Evolutionary conservation across 2,113 vertebrate genomes (phyloP).

Genomic region (Triplophysa rosa): DNA sequence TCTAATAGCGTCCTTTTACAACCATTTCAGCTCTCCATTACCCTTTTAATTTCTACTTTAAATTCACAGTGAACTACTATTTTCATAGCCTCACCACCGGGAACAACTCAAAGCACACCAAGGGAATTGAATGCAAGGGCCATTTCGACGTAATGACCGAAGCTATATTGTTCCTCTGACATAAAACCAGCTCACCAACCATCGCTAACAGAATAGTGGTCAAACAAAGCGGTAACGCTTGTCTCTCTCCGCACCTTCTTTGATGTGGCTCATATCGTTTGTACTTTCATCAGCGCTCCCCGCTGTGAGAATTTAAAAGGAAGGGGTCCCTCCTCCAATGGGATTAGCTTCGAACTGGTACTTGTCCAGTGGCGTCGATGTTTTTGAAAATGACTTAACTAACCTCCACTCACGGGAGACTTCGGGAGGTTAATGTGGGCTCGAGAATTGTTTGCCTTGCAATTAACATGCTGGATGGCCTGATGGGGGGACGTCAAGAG

Average conservation of each 20-base stretch:
- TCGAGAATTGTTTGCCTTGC: slow-evolving; percentile 68
- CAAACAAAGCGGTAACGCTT: slow-evolving; percentile 57
- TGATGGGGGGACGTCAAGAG: slow-evolving; percentile 63
- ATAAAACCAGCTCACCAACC: slow-evolving; percentile 63
- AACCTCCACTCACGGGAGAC: slow-evolving; percentile 60
- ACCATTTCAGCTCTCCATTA: neutral
- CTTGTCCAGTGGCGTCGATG: slow-evolving; percentile 69
- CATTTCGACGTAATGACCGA: slow-evolving; percentile 40
- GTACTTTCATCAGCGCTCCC: slow-evolving; percentile 68
- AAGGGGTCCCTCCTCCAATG: slow-evolving; percentile 64
- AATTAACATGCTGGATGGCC: slow-evolving; percentile 63
- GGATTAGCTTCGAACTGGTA: slow-evolving; percentile 74
- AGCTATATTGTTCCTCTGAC: slow-evolving; percentile 52
- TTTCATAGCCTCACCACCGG: neutral
- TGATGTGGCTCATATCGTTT: slow-evolving; percentile 69
- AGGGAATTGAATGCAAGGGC: slow-evolving; percentile 7
- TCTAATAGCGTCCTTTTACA: neutral
- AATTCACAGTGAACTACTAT: neutral
- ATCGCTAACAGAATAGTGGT: slow-evolving; percentile 60
- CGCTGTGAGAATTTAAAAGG: slow-evolving; percentile 65
- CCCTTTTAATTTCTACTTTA: neutral
- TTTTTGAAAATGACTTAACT: slow-evolving; percentile 62
- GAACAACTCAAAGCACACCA: neutral
- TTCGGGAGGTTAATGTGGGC: slow-evolving; percentile 55
- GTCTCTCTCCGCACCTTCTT: slow-evolving; percentile 66